Base-by-base conservation (phyloP, 2,888 invertebrate genomes). In the Microctonus aethiopoides region DNA sequence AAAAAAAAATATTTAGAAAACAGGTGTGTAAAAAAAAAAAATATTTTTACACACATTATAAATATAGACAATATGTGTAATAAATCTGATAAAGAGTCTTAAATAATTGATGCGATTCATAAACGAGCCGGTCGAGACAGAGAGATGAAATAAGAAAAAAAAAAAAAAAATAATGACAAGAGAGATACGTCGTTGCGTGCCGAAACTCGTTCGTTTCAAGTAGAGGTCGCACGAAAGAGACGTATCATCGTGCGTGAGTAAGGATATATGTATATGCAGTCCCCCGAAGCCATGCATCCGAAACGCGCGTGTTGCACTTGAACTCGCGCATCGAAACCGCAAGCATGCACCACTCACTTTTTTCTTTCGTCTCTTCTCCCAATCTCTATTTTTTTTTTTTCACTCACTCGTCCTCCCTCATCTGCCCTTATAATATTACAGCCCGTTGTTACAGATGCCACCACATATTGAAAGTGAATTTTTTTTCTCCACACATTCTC, bases 251-350 rank as follows among this genome's bases (percentile, higher is more conserved):
- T 64, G 64, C 64, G 64, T 64, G 64, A 24, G 64, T 54, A 64
- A 64, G 54, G 54, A 64, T 54, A 64, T 64, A 54, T 52, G 54
- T 52, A 52, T 26, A 34, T 32, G 20, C 10, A 20, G 57, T n/a
- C 57, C 57, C 64, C 64, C 54, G 39, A 64, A 64, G 64, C 51
- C 64, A 54, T 64, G 64, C 54, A 64, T 64, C 64, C 64, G 34
- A 64, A 64, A 64, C 64, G 36, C 52, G 52, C 64, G 64, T 64
- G 64, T 64, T 54, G 64, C 64, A 64, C 64, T 64, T 64, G 51
- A 64, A 64, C 64, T 64, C 52, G 29, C 34, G 34, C 34, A 54
- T 52, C 34, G 9, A 64, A 64, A 64, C 64, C 64, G 32, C 64
- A 64, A 64, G 34, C 64, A 64, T 52, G 34, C 52, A 36, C 62